Conservation (phyloP, 2,797 vertebrate genomes). For the Momotus momota region DNA sequence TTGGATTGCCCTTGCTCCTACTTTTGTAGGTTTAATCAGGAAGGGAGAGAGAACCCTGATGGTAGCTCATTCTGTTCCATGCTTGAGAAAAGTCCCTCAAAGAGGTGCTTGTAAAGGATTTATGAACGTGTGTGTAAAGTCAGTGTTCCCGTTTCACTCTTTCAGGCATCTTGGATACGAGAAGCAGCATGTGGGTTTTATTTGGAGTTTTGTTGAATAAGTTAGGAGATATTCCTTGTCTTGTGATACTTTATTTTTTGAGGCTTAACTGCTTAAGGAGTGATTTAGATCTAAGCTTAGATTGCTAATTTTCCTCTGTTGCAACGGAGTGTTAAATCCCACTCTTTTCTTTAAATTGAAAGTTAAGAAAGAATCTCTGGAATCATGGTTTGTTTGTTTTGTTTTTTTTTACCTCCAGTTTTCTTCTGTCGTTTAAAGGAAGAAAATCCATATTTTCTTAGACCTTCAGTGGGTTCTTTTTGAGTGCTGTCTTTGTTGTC, state of each 20-base stretch:
- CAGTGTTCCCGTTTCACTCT: background rate
- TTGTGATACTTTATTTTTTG: background rate
- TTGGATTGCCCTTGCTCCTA: rapidly evolving
- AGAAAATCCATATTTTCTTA: background rate
- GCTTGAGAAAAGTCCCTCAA: background rate
- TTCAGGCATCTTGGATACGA: background rate
- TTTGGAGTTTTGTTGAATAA: background rate
- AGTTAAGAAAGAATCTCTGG: background rate
- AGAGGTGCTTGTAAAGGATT: background rate
- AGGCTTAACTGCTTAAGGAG: background rate
- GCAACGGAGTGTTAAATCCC: background rate
- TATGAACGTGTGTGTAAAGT: background rate
- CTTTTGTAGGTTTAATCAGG: background rate
- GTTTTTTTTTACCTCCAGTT: background rate
- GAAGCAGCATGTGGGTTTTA: background rate
- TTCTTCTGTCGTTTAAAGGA: background rate
- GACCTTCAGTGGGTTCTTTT: background rate
- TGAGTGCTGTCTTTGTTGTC: background rate
- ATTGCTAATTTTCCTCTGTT: background rate
- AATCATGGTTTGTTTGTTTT: background rate
- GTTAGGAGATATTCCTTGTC: background rate
- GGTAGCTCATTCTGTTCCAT: background rate
- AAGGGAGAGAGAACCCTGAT: background rate
- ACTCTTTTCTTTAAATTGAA: background rate
- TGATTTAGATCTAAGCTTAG: background rate